Percentiles rank a stretch among this genome's conserved stretches.
Conservation (phyloP, 2,113 vertebrate genomes). For the Prochilodus magdalenae region DNA sequence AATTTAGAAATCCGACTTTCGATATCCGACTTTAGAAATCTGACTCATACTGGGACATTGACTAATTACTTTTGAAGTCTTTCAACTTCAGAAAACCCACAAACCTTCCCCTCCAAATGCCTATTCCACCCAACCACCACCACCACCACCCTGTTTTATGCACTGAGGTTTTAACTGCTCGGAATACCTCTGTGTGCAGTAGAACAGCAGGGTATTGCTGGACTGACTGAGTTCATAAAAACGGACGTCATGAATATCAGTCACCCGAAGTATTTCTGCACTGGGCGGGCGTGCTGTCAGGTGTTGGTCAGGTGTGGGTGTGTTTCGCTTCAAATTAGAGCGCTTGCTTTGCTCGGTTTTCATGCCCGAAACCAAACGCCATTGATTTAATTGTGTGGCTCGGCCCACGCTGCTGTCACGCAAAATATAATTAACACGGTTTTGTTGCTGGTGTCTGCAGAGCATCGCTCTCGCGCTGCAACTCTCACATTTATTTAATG, state of each 20-base stretch:
- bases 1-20: too few relatives aligned
- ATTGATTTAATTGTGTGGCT: conserved; percentile 43
- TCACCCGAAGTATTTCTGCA: neutral
- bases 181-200: neutral
- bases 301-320: conserved; percentile 50
- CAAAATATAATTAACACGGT: conserved; percentile 57
- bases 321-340: conserved; percentile 39
- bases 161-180: too few relatives aligned
- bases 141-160: too few relatives aligned
- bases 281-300: conserved; percentile 26
- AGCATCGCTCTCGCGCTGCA: conserved; percentile 52
- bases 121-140: too few relatives aligned
- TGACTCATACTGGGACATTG: too few relatives aligned
- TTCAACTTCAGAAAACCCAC: too few relatives aligned
- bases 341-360: conserved; percentile 29
- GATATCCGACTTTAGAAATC: too few relatives aligned
- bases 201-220: neutral
- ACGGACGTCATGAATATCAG: neutral
- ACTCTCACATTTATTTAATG: conserved; percentile 56
- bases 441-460: conserved; percentile 51
- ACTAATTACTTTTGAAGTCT: too few relatives aligned
- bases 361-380: conserved; percentile 28
- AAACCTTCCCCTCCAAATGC: too few relatives aligned
- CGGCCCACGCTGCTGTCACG: conserved; percentile 53
- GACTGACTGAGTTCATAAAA: neutral